Evolutionary conservation across 1,140 invertebrate genomes (phyloP).

Genomic region (Aradophagus sp.): DNA sequence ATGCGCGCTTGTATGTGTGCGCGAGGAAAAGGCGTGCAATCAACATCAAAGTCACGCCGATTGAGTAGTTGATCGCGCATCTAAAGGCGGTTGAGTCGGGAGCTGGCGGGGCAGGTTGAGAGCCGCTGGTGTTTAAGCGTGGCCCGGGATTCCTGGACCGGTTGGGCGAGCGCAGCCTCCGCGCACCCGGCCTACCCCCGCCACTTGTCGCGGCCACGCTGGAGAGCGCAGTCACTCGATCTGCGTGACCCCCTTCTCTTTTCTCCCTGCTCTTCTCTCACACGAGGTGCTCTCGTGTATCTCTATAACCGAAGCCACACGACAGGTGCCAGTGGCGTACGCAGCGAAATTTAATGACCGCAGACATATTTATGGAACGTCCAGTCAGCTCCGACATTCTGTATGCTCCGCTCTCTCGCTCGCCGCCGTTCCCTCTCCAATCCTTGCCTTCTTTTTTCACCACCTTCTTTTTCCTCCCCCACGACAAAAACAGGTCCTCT

Average conservation of each 20-base stretch:
- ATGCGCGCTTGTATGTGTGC: constrained; percentile 25
- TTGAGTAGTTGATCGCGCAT: constrained; percentile 20
- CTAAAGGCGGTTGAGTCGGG: background rate
- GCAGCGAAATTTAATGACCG: constrained; percentile 65
- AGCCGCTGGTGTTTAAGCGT: constrained; percentile 69
- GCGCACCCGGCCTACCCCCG: constrained; percentile 14
- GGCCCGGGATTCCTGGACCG: constrained; percentile 73
- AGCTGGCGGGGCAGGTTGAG: constrained; percentile 57
- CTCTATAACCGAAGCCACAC: constrained; percentile 65
- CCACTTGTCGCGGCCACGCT: background rate
- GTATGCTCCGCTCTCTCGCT: too few species aligned
- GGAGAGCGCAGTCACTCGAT: constrained; percentile 28
- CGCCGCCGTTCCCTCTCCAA: too few species aligned
- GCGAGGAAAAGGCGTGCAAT: constrained; percentile 44
- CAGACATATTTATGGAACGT: constrained; percentile 67
- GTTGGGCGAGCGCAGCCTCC: constrained; percentile 62
- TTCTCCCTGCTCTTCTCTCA: constrained; percentile 11
- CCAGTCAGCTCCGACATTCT: constrained; percentile 40
- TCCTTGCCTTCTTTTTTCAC: too few species aligned
- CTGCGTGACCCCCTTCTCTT: constrained; percentile 11
- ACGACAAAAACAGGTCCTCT: too few species aligned
- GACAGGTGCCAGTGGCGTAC: constrained; percentile 72
- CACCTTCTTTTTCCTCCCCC: too few species aligned
- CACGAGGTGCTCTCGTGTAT: constrained; percentile 43
- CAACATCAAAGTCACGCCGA: constrained; percentile 45